A percentile compares a stretch with the other conserved stretches of the same genome.
Evolutionary conservation across 92 coral and sea anemone genomes (phyloP).

Genomic region (Zoanthus sociatus): DNA sequence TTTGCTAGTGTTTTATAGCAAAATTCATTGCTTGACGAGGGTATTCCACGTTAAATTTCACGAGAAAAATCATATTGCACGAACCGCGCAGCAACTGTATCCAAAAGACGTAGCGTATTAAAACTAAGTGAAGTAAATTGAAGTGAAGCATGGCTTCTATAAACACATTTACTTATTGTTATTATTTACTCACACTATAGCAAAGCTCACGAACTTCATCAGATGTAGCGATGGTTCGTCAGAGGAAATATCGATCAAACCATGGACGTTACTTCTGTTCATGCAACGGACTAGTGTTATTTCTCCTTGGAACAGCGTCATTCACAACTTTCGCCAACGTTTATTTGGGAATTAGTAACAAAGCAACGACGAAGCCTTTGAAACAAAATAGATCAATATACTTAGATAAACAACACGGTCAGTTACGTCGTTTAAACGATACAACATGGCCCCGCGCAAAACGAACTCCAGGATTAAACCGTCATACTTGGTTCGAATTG

Average conservation of each 20-base stretch:
- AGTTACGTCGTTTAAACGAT: slow-evolving; percentile 4
- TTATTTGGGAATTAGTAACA: slow-evolving; percentile 36
- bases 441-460: slow-evolving; percentile 19
- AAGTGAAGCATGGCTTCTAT: too few species aligned
- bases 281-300: slow-evolving; percentile 13
- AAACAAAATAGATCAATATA: neutral
- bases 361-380: slow-evolving; percentile 1
- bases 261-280: neutral
- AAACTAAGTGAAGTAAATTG: too few species aligned
- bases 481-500: slow-evolving; percentile 27
- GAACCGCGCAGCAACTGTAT: too few species aligned
- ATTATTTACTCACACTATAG: neutral
- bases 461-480: slow-evolving; percentile 3
- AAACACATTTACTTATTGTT: too few species aligned
- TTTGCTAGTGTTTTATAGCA: too few species aligned
- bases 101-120: too few species aligned
- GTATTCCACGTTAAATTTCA: too few species aligned
- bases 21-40: too few species aligned
- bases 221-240: slow-evolving; percentile 10
- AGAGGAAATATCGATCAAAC: slow-evolving; percentile 9
- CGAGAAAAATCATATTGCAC: too few species aligned
- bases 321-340: slow-evolving; percentile 34
- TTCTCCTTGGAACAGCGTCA: slow-evolving; percentile 21
- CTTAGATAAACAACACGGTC: slow-evolving; percentile 24
- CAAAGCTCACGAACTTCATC: too few species aligned